phyloP scores from a whole-genome alignment of 2,113 vertebrate species.

The Lipotes vexillifer region DNA sequence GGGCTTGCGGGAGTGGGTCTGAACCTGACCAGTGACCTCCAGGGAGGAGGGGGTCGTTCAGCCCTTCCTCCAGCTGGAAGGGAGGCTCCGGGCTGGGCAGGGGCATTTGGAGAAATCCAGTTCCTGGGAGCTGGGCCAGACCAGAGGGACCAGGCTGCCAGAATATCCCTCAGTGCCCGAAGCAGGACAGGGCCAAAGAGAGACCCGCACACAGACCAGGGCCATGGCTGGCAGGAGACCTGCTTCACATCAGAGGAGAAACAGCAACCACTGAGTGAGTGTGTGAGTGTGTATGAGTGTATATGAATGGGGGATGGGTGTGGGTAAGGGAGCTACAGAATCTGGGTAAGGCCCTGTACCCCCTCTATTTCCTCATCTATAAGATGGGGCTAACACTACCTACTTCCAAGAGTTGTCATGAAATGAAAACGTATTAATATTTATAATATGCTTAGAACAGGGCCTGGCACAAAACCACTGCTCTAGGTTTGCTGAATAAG shows the following conservation, averaged over 20 bases:
- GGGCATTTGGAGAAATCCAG: neutral
- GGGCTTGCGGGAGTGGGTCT: accelerated
- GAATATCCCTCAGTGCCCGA: neutral
- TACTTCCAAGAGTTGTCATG: accelerated
- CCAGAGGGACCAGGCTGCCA: neutral
- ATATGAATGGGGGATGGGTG: accelerated
- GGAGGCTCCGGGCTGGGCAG: neutral
- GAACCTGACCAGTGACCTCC: neutral
- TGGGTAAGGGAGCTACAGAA: neutral
- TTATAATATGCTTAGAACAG: neutral
- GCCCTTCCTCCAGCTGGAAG: neutral
- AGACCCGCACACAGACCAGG: neutral
- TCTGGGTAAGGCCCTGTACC: neutral
- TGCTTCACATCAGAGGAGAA: neutral
- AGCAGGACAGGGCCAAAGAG: neutral
- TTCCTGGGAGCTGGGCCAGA: neutral
- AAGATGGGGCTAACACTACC: neutral
- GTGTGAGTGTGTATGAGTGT: neutral
- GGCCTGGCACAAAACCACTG: neutral
- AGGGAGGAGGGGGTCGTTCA: accelerated
- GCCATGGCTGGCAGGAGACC: neutral
- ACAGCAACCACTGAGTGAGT: accelerated
- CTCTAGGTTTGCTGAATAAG: neutral
- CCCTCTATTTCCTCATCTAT: accelerated
- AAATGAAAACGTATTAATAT: accelerated